These are phyloP conservation scores for Pygoscelis antarcticus DNA, from an alignment of 2,113 vertebrate species.

Conservation along the genomic window DNA sequence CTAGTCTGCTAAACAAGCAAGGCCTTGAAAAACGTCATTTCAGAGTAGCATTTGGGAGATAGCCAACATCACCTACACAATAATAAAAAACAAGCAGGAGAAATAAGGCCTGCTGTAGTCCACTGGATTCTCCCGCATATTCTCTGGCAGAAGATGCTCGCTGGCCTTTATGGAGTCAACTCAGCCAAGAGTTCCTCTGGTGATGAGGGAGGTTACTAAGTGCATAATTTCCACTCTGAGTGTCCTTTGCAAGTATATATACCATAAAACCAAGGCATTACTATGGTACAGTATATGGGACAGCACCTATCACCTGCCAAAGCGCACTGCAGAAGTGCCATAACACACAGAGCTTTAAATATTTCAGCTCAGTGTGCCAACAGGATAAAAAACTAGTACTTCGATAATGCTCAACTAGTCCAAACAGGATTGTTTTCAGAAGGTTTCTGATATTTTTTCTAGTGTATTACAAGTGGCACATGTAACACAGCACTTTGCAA, in stretches of 20 bases:
- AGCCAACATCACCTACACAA: neutral
- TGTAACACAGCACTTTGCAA: neutral
- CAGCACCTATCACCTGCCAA: neutral
- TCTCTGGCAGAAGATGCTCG: neutral
- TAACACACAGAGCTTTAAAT: neutral
- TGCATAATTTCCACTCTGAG: neutral
- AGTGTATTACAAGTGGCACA: neutral
- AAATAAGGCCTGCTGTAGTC: neutral
- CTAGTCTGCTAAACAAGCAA: neutral
- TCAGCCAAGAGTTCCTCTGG: neutral
- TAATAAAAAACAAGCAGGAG: neutral
- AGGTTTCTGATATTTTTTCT: neutral
- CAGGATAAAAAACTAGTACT: neutral
- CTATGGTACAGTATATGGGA: accelerated
- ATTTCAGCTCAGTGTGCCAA: neutral
- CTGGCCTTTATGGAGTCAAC: neutral
- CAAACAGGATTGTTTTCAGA: neutral
- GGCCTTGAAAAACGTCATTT: neutral
- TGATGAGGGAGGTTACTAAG: neutral
- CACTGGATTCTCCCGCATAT: neutral
- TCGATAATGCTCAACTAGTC: neutral
- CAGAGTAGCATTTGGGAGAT: neutral
- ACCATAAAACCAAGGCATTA: neutral
- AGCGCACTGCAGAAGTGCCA: neutral
- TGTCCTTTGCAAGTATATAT: neutral